phyloP scores from a whole-genome alignment of 1,140 invertebrate genomes.

The Lanistes nyassanus region DNA sequence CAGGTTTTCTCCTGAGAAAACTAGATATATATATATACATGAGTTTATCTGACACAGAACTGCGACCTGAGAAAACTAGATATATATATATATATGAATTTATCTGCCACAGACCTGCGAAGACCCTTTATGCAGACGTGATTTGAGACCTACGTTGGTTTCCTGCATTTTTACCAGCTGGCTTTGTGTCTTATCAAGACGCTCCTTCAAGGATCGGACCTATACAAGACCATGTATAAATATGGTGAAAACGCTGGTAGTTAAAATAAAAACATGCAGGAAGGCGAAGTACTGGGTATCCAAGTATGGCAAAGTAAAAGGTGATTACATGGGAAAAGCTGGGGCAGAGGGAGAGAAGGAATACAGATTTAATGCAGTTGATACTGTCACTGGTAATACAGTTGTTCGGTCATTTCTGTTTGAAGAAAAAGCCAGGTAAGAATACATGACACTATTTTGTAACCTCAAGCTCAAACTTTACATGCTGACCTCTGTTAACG shows the following conservation, averaged over 20 bases:
- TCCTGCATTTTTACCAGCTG: slow-evolving; percentile 59
- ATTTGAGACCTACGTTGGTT: slow-evolving; percentile 71
- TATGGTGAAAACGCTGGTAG: not conserved
- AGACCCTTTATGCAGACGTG: slow-evolving; percentile 63
- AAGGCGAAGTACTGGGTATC: not conserved
- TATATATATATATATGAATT: not conserved
- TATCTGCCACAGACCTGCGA: slow-evolving; percentile 29
- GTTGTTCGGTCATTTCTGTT: too few relatives aligned
- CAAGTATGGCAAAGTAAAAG: not conserved
- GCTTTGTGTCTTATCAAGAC: slow-evolving; percentile 72
- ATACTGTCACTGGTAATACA: too few relatives aligned
- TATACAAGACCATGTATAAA: slow-evolving; percentile 43
- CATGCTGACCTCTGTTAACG: too few relatives aligned
- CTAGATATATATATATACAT: not conserved
- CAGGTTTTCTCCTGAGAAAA: not conserved
- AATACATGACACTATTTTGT: too few relatives aligned
- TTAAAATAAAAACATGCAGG: not conserved
- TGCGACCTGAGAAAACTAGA: not conserved
- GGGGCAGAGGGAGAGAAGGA: too few relatives aligned
- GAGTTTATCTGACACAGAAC: not conserved
- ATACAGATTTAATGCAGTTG: too few relatives aligned
- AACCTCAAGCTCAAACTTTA: too few relatives aligned
- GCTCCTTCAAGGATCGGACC: slow-evolving; percentile 69
- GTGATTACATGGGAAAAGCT: not conserved
- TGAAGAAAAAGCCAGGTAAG: too few relatives aligned